Percentiles rank a stretch among this genome's conserved stretches.
Conservation (phyloP, 2,113 vertebrate species). For the Rutilus rutilus region DNA sequence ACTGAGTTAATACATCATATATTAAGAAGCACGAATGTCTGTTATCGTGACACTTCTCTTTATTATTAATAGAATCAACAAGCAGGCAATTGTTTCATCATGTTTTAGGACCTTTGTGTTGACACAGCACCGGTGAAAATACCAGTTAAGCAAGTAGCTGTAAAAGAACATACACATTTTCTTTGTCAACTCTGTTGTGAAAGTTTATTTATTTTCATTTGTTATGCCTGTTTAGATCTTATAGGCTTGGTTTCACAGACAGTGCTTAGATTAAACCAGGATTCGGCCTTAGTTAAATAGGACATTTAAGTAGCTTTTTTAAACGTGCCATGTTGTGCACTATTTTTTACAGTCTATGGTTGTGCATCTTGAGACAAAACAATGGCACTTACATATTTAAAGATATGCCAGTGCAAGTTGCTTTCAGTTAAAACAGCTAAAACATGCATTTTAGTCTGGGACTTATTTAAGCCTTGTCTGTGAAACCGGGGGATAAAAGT, state of each 20-base stretch:
- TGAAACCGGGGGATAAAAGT: neutral
- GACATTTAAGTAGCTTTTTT: too few relatives aligned
- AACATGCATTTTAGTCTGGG: too few relatives aligned
- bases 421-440: too few relatives aligned
- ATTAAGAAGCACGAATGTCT: neutral
- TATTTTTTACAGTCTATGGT: too few relatives aligned
- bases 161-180: neutral
- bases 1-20: neutral
- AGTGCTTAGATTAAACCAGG: too few relatives aligned
- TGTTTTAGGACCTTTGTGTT: neutral
- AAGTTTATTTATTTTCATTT: neutral
- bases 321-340: too few relatives aligned
- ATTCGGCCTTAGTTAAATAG: too few relatives aligned
- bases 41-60: neutral
- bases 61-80: neutral
- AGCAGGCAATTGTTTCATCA: neutral
- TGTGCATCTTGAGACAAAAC: too few relatives aligned
- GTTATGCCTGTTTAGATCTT: neutral
- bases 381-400: too few relatives aligned
- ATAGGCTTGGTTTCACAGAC: too few relatives aligned
- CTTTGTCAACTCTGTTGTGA: neutral
- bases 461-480: too few relatives aligned
- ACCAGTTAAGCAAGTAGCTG: neutral
- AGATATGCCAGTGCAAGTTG: too few relatives aligned
- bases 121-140: neutral